A percentile compares a stretch with the other conserved stretches of the same genome.
These are phyloP conservation scores for Metopia argyrocephala DNA, from an alignment of 2,888 invertebrate species.

Conservation along the genomic window DNA sequence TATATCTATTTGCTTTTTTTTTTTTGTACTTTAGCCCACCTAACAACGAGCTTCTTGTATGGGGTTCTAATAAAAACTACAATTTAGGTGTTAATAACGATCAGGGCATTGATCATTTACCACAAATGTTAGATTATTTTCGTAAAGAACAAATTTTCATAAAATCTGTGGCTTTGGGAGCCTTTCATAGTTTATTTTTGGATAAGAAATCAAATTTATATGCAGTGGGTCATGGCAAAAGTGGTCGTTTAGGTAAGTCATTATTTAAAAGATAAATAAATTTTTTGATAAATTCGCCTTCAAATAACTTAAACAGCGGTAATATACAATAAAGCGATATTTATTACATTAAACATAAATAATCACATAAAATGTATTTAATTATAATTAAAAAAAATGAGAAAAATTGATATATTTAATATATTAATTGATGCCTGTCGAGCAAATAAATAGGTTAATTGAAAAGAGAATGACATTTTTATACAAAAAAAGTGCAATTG, in stretches of 20 bases:
- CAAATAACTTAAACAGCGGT: too few relatives aligned
- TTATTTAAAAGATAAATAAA: too few relatives aligned
- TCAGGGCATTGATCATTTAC: conserved; percentile 80
- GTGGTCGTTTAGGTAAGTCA: conserved; percentile 84
- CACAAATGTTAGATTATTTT: conserved; percentile 85
- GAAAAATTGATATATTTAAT: too few relatives aligned
- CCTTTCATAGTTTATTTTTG: conserved; percentile 76
- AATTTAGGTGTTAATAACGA: conserved; percentile 87
- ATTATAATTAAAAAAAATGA: too few relatives aligned
- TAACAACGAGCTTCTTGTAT: conserved; percentile 84
- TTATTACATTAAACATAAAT: too few relatives aligned
- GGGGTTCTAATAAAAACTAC: conserved; percentile 92
- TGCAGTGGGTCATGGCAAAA: conserved; percentile 89
- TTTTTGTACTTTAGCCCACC: conserved; percentile 69
- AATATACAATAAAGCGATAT: too few relatives aligned
- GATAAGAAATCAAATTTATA: conserved; percentile 80
- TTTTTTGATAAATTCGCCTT: too few relatives aligned
- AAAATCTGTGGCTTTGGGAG: conserved; percentile 80
- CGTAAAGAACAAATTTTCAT: conserved; percentile 82
- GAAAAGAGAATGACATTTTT: too few relatives aligned
- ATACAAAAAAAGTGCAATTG: too few relatives aligned
- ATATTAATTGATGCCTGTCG: too few relatives aligned
- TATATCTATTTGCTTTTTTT: background rate
- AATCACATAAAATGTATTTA: too few relatives aligned
- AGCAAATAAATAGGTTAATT: too few relatives aligned